These are phyloP conservation scores for Chiloscyllium punctatum DNA, from an alignment of 2,797 vertebrate genomes.

Conservation along the genomic window DNA sequence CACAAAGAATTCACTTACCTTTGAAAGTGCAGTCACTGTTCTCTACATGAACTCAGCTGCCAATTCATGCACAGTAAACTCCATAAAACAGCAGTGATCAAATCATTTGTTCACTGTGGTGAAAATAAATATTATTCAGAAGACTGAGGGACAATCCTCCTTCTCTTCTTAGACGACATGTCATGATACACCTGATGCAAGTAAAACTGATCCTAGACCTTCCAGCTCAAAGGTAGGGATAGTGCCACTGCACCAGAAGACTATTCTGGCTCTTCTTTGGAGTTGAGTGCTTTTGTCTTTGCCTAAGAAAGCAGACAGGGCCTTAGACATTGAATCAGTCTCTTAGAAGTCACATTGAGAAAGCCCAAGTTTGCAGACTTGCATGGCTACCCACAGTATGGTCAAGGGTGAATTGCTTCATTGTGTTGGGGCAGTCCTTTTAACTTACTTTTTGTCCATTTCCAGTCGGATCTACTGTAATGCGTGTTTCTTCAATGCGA, in stretches of 20 bases:
- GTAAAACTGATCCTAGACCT: too few species aligned
- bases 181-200: too few species aligned
- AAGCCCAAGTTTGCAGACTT: too few species aligned
- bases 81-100: not conserved
- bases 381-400: not conserved
- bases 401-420: too few species aligned
- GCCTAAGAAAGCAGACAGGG: not conserved
- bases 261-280: not conserved
- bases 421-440: too few species aligned
- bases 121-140: not conserved
- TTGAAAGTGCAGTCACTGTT: not conserved
- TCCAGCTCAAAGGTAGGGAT: too few species aligned
- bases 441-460: too few species aligned
- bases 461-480: too few species aligned
- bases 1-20: not conserved
- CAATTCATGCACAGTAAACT: not conserved
- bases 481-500: too few species aligned
- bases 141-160: not conserved
- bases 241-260: too few species aligned
- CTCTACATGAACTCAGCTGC: not conserved
- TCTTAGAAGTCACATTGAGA: not conserved
- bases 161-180: not conserved
- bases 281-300: not conserved
- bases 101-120: not conserved
- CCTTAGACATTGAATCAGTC: not conserved